Base-by-base conservation (phyloP, 2,888 invertebrate species). In the Polydesmus complanatus region DNA sequence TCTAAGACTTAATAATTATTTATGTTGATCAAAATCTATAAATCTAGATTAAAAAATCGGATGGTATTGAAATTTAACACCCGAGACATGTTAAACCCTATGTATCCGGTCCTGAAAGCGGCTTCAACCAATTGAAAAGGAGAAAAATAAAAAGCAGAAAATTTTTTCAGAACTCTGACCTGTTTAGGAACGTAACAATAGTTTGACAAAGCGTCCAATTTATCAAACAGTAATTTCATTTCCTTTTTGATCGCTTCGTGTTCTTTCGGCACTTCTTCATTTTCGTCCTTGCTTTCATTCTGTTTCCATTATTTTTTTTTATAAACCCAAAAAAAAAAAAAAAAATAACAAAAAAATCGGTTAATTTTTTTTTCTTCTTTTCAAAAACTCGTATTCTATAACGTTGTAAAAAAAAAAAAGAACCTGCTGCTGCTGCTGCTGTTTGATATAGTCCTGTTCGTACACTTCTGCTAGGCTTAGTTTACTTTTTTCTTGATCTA, bases 401-500 rank as follows among this genome's bases (percentile, higher is more conserved):
- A n/a, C n/a, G n/a, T n/a, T n/a, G n/a, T 18, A 48, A 48, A 48
- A 48, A 48, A 14, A 48, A n/a, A n/a, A n/a, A n/a, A n/a, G n/a
- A n/a, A n/a, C n/a, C n/a, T n/a, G n/a, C n/a, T n/a, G n/a, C n/a
- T n/a, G 79, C 73, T 79, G 82, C 62, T 72, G 70, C 58, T 72
- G 71, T 65, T 75, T 75, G 19, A 76, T 63, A 67, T 73, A 78
- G 66, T 79, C 77, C 51, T 78, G 71, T 76, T 97, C 97, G 69
- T 97, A 97, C 54, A 97, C 86, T 75, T 97, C 85, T 0, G 93
- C 88, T 57, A 98, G 79, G 57, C 94, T 93, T 63, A 85, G 78
- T 75, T 96, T 94, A 69, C 93, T 93, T 71, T 96, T 96, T 69
- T 94, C 89, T 67, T 94, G 91, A 73, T 97, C 87, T 53, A 97